A percentile compares a stretch with the other conserved stretches of the same genome.
Evolutionary conservation across 92 coral and sea anemone species (phyloP).

Genomic region (Phenganax marumi): DNA sequence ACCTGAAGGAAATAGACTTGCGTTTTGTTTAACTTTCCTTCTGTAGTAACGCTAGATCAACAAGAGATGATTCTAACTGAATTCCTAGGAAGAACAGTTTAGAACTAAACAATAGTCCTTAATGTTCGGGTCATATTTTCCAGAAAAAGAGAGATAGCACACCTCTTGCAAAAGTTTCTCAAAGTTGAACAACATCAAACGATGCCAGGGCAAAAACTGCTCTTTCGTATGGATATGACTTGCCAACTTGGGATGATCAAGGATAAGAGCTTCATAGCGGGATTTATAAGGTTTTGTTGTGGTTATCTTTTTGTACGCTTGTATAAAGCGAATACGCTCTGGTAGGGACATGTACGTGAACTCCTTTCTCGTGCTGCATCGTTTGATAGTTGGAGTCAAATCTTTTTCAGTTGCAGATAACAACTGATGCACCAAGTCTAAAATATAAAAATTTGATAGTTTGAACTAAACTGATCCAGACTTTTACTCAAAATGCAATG

Average conservation of each 20-base stretch:
- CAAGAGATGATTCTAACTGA: no score
- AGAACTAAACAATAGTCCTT: not conserved
- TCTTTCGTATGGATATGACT: constrained; percentile 34
- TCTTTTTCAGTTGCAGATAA: not conserved
- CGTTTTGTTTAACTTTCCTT: no score
- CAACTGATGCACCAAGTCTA: not conserved
- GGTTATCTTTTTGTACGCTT: constrained; percentile 13
- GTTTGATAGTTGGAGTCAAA: not conserved
- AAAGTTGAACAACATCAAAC: constrained; percentile 23
- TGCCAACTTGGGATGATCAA: constrained; percentile 36
- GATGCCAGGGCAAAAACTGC: constrained; percentile 47
- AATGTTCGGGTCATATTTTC: not conserved
- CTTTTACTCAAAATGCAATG: not conserved
- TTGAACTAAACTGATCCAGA: no score
- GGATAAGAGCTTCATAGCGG: constrained; percentile 29
- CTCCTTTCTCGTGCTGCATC: constrained; percentile 17
- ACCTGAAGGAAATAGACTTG: not conserved
- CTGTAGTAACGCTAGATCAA: no score
- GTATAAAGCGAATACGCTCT: constrained; percentile 38
- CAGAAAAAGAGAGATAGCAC: not conserved
- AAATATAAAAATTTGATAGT: not conserved
- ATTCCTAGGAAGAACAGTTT: no score
- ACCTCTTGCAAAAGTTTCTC: constrained; percentile 30
- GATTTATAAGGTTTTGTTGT: constrained; percentile 25
- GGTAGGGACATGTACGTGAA: constrained; percentile 37